A percentile compares a stretch with the other conserved stretches of the same genome.
Evolutionary conservation across 1,140 invertebrate species (phyloP).

Genomic region (Lasaia peninsularis): DNA sequence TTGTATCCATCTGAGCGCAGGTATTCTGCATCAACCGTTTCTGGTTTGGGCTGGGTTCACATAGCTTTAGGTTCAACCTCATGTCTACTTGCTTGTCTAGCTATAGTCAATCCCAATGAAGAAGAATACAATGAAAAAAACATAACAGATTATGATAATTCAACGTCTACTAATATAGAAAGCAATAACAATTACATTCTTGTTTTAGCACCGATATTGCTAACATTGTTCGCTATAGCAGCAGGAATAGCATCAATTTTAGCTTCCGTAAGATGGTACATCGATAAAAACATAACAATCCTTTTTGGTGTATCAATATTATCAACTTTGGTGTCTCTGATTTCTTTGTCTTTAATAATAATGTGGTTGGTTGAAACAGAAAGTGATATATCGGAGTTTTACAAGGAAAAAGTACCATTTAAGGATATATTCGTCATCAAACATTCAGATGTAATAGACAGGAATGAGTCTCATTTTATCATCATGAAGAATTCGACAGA

Average conservation of each 20-base stretch:
- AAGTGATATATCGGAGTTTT: constrained; percentile 52
- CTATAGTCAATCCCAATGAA: constrained; percentile 62
- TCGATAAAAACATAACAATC: constrained; percentile 81
- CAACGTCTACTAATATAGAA: constrained; percentile 27
- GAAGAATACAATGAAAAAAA: constrained; percentile 27
- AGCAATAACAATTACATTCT: constrained; percentile 41
- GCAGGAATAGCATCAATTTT: constrained; percentile 78
- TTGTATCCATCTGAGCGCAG: constrained; percentile 81
- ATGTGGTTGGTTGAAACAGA: constrained; percentile 56
- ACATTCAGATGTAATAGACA: constrained; percentile 50
- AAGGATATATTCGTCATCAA: constrained; percentile 57
- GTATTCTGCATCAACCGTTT: constrained; percentile 82
- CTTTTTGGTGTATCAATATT: constrained; percentile 77
- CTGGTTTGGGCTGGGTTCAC: constrained; percentile 80
- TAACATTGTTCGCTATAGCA: constrained; percentile 74
- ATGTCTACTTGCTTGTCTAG: constrained; percentile 76
- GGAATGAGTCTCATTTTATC: constrained; percentile 58
- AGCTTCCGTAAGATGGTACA: constrained; percentile 82
- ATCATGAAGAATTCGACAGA: constrained; percentile 40
- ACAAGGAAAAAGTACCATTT: constrained; percentile 62
- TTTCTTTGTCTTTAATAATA: constrained; percentile 56
- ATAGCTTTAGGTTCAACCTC: constrained; percentile 75
- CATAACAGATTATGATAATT: constrained; percentile 28
- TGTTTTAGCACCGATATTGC: constrained; percentile 63
- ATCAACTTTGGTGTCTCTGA: constrained; percentile 66